These are phyloP conservation scores for Porites evermanni DNA, from an alignment of 92 coral and sea anemone species.

Conservation along the genomic window DNA sequence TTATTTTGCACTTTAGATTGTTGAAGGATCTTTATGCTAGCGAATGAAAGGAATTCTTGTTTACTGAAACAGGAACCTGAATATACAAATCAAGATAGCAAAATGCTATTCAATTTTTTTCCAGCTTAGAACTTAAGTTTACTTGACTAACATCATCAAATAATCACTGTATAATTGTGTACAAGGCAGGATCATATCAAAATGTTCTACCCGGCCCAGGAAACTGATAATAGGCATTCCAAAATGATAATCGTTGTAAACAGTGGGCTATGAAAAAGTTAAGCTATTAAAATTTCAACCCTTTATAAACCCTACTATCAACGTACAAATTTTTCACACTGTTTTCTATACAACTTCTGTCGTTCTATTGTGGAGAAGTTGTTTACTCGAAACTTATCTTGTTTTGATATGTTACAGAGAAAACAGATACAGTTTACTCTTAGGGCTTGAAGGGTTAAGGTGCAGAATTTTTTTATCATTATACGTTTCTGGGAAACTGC, in stretches of 20 bases:
- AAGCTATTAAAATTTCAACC: background rate
- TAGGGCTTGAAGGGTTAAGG: too few relatives aligned
- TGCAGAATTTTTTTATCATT: too few relatives aligned
- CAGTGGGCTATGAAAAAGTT: background rate
- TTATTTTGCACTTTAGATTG: background rate
- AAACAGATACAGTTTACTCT: too few relatives aligned
- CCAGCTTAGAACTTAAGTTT: background rate
- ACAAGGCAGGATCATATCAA: background rate
- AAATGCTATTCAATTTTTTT: background rate
- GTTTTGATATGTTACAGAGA: too few relatives aligned
- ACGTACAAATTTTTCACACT: background rate
- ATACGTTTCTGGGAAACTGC: too few relatives aligned
- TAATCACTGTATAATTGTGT: constrained; percentile 15
- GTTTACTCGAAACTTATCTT: too few relatives aligned
- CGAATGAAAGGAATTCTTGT: background rate
- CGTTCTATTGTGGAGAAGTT: too few relatives aligned
- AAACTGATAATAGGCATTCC: background rate
- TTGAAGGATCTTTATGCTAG: background rate
- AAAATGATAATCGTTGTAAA: background rate
- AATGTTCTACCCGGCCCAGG: background rate
- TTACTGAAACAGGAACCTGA: background rate
- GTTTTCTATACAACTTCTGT: background rate
- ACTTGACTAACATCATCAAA: background rate
- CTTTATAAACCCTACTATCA: too few relatives aligned
- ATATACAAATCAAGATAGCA: constrained; percentile 3